Base-by-base conservation (phyloP, 1,140 invertebrate species). In the Leptinotarsa lineolata region DNA sequence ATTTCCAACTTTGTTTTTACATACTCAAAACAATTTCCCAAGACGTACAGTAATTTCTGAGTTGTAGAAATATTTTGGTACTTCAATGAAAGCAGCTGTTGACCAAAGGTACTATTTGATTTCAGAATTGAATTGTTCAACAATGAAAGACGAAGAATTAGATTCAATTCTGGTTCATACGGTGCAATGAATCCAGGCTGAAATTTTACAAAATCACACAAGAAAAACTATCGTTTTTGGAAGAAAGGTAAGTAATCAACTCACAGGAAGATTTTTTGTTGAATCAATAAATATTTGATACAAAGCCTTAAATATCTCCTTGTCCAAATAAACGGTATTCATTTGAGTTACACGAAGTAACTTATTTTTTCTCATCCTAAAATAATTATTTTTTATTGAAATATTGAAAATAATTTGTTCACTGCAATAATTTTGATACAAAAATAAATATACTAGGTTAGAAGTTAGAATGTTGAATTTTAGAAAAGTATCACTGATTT, bases 251-350 rank as follows among this genome's bases (percentile, higher is more conserved):
- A 39, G 8, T 39, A 21, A 73, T 73, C 67, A 61, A 79, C 81
- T 79, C 81, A 84, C 83, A 39, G 82, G 81, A 39, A 84, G 76
- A 79, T 80, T 77, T 72, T 77, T 79, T 20, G 72, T 71, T 20
- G 78, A 68, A 15, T 79, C 71, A 30, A 78, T 65, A 30, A 83
- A 61, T 65, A 81, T 73, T 65, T 77, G 74, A 66, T 75, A 76
- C 13, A 84, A 78, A 20, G 77, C 64, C 65, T 80, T 83, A 39
- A 78, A 73, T 64, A 85, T 81, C 79, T 85, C 83, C 22, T 80
- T 80, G 70, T 85, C 83, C 13, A 85, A 76, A 76, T 82, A 82
- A 70, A 84, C 74, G 39, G 84, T 82, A 76, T 85, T 83, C 73
- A 85, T 81, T 76, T 85, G 83, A 1, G 80, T 82, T 21, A 84